phyloP scores from a whole-genome alignment of 92 coral and sea anemone species.

The Paragorgia papillata region DNA sequence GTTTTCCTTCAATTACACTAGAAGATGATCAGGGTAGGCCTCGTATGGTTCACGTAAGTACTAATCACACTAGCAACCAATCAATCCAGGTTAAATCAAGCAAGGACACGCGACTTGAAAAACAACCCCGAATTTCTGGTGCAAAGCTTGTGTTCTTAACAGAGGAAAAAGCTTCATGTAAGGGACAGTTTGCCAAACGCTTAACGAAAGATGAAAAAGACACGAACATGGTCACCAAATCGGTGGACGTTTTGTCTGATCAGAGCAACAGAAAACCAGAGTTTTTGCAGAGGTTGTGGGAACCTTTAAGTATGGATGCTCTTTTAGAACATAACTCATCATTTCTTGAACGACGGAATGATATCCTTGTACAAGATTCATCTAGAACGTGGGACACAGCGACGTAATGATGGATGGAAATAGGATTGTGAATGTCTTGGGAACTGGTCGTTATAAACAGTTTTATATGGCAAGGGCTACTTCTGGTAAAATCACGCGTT shows the following conservation, averaged over 20 bases:
- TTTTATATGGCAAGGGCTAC: too few relatives aligned
- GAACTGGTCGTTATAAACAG: too few relatives aligned
- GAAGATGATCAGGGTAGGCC: neutral
- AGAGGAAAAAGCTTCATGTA: slow-evolving; percentile 77
- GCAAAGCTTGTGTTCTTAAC: slow-evolving; percentile 83
- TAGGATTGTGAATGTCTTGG: too few relatives aligned
- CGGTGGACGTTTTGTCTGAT: slow-evolving; percentile 68
- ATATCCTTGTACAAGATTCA: neutral
- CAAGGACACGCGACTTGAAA: slow-evolving; percentile 31
- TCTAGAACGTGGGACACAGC: slow-evolving; percentile 3
- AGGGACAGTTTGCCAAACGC: slow-evolving; percentile 86
- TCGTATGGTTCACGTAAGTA: slow-evolving; percentile 2
- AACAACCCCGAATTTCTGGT: slow-evolving; percentile 40
- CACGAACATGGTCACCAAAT: slow-evolving; percentile 45
- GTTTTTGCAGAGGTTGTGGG: slow-evolving; percentile 63
- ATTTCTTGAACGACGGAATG: slow-evolving; percentile 42
- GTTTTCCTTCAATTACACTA: neutral
- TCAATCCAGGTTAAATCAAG: slow-evolving; percentile 6
- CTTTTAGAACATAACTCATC: slow-evolving; percentile 72
- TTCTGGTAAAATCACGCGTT: too few relatives aligned
- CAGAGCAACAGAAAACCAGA: slow-evolving; percentile 54
- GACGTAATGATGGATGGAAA: neutral
- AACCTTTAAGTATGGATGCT: slow-evolving; percentile 83
- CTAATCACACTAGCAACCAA: slow-evolving; percentile 29
- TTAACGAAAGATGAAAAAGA: slow-evolving; percentile 69